Evolutionary conservation across 2,113 vertebrate genomes (phyloP).

Genomic region (Pandion haliaetus): DNA sequence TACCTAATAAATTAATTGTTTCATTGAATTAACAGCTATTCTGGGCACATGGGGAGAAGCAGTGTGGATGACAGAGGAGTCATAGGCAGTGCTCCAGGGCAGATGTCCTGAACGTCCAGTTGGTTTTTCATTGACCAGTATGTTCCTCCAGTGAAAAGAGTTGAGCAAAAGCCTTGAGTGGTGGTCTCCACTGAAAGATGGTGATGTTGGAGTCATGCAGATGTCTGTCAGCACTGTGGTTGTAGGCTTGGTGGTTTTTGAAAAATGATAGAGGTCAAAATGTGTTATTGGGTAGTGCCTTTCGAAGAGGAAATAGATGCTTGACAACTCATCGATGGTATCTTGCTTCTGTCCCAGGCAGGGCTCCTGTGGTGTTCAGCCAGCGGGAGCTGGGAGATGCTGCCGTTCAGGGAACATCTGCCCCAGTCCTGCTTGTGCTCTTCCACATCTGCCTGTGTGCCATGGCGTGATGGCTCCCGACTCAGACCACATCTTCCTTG

Average conservation of each 20-base stretch:
- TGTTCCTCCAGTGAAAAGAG: no score
- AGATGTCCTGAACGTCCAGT: neutral
- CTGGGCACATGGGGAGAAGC: neutral
- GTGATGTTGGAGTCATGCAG: neutral
- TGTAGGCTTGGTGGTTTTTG: neutral
- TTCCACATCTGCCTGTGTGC: neutral
- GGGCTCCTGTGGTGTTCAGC: neutral
- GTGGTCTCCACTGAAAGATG: neutral
- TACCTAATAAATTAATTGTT: neutral
- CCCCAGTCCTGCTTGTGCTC: neutral
- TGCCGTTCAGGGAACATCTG: neutral
- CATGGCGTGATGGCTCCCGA: fast-evolving
- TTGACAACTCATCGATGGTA: neutral
- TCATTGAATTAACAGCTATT: neutral
- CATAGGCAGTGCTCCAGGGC: neutral
- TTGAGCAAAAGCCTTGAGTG: neutral
- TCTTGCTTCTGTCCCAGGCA: neutral
- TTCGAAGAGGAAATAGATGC: neutral
- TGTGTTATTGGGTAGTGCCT: neutral
- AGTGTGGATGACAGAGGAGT: neutral
- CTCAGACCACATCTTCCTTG: neutral
- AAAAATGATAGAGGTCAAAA: neutral
- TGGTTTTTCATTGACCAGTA: neutral
- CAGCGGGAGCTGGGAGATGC: neutral
- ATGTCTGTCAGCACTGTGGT: neutral